phyloP scores from a whole-genome alignment of 2,888 invertebrate genomes.

The Pinctada fucata region DNA sequence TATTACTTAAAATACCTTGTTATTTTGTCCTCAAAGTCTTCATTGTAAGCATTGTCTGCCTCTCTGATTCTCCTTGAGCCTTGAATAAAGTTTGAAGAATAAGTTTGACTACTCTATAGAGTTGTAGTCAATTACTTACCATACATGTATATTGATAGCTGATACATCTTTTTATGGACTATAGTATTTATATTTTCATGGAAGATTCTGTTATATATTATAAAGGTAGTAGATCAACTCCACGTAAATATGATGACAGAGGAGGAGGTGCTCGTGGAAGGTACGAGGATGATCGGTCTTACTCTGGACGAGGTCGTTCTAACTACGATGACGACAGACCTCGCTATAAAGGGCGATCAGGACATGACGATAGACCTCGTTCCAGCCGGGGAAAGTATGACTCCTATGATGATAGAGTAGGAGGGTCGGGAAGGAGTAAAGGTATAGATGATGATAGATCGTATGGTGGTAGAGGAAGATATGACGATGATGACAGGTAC shows the following conservation, averaged over 20 bases:
- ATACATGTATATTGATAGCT: too few relatives aligned
- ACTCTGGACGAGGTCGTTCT: background rate
- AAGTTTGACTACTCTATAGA: too few relatives aligned
- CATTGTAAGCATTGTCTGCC: too few relatives aligned
- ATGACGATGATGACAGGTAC: background rate
- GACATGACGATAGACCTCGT: conserved; percentile 1
- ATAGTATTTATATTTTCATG: too few relatives aligned
- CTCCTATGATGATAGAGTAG: background rate
- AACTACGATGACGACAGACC: background rate
- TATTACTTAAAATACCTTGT: too few relatives aligned
- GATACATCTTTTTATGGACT: too few relatives aligned
- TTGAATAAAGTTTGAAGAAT: too few relatives aligned
- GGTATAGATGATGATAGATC: conserved; percentile 12
- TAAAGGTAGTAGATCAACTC: background rate
- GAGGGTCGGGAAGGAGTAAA: background rate
- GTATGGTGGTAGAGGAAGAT: conserved; percentile 5
- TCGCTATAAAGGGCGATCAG: background rate
- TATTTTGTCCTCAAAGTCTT: too few relatives aligned
- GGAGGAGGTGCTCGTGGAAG: background rate
- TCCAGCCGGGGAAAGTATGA: background rate
- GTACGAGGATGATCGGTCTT: background rate
- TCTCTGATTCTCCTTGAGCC: too few relatives aligned
- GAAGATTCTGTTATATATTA: too few relatives aligned
- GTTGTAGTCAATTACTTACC: too few relatives aligned
- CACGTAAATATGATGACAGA: background rate